Evolutionary conservation across 2,888 invertebrate species (phyloP), one percentile per base, ranked within the genome.

Genomic region (Diarsia rubi): DNA sequence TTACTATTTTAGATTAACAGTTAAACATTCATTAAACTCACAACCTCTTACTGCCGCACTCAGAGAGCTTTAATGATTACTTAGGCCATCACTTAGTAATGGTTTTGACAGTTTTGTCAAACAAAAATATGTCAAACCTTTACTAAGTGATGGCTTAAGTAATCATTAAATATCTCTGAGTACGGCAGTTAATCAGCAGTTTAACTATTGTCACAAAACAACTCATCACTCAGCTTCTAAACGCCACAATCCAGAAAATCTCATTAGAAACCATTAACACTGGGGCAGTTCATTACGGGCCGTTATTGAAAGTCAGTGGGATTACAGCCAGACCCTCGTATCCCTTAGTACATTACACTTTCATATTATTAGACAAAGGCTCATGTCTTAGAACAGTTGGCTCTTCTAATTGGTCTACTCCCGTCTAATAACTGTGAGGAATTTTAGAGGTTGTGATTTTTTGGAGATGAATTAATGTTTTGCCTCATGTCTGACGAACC

Each of bases 371-470:
- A 72, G 76, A 82, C 87, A 79, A 79, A 76, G 79, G 80, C 85
- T 80, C 73, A 77, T 78, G 84, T 76, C 85, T 85, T 63, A 68
- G 80, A 83, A 83, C 83, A 78, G 78, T 85, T 77, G 83, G 69
- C 77, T 82, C 82, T 76, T 86, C 87, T 86, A 86, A 86, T 86
- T 86, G 85, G 83, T 85, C 80, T 80, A 83, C 83, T 86, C 76
- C 69, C 75, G 78, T 68, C 81, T 87, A 86, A 85, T 86, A 86
- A 86, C 87, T 85, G 54, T 27, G 45, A 45, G 27, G 73, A 0
- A 2, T 1, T 84, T 84, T 84, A 85, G 21, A 63, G 0, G 3
- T 1, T 4, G 64, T 83, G 83, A 85, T 31, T n/a, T 57, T 2
- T 24, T 52, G 24, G 5, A 52, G 52, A 52, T 1, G 52, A 24